Percentiles rank a stretch among this genome's conserved stretches.
phyloP scores from a whole-genome alignment of 2,888 invertebrate species.

The Argyra leucocephala region DNA sequence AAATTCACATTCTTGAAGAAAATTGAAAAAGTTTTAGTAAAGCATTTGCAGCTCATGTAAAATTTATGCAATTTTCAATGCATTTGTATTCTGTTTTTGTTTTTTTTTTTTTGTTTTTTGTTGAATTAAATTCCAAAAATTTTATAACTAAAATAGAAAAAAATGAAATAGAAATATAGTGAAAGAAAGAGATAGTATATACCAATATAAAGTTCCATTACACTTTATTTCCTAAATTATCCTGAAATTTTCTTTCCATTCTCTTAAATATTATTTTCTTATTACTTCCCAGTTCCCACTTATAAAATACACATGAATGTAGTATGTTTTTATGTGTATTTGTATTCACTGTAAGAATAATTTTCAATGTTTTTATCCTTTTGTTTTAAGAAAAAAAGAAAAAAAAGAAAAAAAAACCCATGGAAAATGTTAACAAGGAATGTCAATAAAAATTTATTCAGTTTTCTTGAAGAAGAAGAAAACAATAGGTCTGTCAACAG shows the following conservation, averaged over 20 bases:
- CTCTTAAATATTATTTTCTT: not conserved
- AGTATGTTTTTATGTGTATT: not conserved
- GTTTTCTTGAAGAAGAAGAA: not conserved
- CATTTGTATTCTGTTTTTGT: not conserved
- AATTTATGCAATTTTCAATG: conserved; percentile 4
- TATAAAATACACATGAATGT: too few species aligned
- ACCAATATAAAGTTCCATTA: not conserved
- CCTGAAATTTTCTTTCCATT: not conserved
- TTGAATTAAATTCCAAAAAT: not conserved
- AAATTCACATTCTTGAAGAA: too few species aligned
- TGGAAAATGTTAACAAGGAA: not conserved
- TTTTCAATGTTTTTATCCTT: not conserved
- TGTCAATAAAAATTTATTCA: conserved; percentile 6
- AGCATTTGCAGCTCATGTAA: not conserved
- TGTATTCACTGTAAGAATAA: not conserved
- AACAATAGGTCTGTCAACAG: conserved; percentile 6
- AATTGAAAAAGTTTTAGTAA: not conserved
- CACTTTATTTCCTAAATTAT: not conserved
- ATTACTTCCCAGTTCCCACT: too few species aligned
- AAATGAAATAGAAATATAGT: too few species aligned
- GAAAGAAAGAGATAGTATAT: too few species aligned
- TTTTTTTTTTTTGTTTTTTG: too few species aligned
- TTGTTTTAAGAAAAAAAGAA: not conserved
- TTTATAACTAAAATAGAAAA: too few species aligned
- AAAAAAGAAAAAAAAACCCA: not conserved